Evolutionary conservation across 2,113 vertebrate species (phyloP), one percentile per base, ranked within the genome.

Genomic region (Eptatretus burgeri): DNA sequence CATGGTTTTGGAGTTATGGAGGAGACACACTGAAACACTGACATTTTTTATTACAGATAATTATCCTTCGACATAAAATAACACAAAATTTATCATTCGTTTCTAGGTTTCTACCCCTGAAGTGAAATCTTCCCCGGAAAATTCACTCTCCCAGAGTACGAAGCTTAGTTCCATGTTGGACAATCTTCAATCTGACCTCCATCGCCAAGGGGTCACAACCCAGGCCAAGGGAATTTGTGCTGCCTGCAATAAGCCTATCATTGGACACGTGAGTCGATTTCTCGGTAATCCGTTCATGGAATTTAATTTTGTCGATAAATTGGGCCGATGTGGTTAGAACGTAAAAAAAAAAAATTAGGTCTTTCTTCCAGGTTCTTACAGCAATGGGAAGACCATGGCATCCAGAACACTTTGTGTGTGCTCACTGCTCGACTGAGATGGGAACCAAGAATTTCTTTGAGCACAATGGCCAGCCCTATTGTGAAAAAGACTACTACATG

Each of bases 311-410:
- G 27, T 7, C 7, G 27, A 41, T 41, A 41, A 41, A 41, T 41
- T 41, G 27, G 27, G 27, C 27, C 27, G 3, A 41, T 41, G 27
- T 41, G 27, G 27, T 41, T 41, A 3, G 27, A 7, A n/a, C n/a
- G n/a, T n/a, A n/a, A n/a, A n/a, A n/a, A n/a, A n/a, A n/a, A n/a
- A n/a, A n/a, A n/a, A n/a, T n/a, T n/a, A 20, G 62, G 51, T 72
- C 68, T 50, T 63, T 49, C 11, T 10, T 66, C 51, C 69, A 94
- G 91, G 87, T 98, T 2, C 88, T 98, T 69, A 95, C 89, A 1
- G 91, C 91, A 20, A 98, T 98, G 91, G 91, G 89, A 63, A 84
- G 83, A 69, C 91, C 89, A 0, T 98, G 91, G 91, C 91, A 98
- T 70, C 91, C 91, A 0, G 91, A 98, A 67, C 91, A 98, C 75